phyloP scores from a whole-genome alignment of 2,888 invertebrate genomes.

The Cryptophagus acutangulus region DNA sequence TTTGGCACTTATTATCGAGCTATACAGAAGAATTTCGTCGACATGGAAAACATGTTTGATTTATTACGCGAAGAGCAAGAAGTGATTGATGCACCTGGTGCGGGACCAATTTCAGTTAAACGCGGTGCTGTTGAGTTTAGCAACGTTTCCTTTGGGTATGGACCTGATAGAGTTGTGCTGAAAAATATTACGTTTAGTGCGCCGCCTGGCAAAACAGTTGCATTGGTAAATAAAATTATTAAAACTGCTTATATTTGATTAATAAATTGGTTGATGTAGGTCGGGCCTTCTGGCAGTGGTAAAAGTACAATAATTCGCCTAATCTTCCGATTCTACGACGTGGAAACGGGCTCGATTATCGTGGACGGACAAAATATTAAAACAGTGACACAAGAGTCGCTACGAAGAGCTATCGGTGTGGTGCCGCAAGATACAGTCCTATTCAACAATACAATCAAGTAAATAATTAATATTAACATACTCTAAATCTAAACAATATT shows the following conservation, averaged over 20 bases:
- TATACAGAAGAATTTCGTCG: constrained; percentile 95
- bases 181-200: constrained; percentile 75
- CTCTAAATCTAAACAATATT: constrained; percentile 1
- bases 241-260: constrained; percentile 6
- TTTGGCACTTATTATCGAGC: constrained; percentile 97
- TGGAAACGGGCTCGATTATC: constrained; percentile 76
- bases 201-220: constrained; percentile 79
- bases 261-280: constrained; percentile 53
- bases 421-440: constrained; percentile 97
- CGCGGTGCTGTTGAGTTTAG: constrained; percentile 80
- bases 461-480: constrained; percentile 30
- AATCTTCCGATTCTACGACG: constrained; percentile 94
- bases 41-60: constrained; percentile 99
- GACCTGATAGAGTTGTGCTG: constrained; percentile 70
- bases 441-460: constrained; percentile 87
- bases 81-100: constrained; percentile 77
- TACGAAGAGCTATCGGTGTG: constrained; percentile 82
- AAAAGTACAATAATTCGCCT: constrained; percentile 95
- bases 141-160: constrained; percentile 86
- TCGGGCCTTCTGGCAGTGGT: constrained; percentile 86
- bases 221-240: constrained; percentile 58
- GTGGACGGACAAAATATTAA: constrained; percentile 89
- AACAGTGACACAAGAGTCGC: constrained; percentile 76
- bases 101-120: constrained; percentile 63
- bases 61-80: constrained; percentile 83